These are phyloP conservation scores for Muscicapa striata DNA, from an alignment of 2,797 vertebrate species.

Conservation along the genomic window DNA sequence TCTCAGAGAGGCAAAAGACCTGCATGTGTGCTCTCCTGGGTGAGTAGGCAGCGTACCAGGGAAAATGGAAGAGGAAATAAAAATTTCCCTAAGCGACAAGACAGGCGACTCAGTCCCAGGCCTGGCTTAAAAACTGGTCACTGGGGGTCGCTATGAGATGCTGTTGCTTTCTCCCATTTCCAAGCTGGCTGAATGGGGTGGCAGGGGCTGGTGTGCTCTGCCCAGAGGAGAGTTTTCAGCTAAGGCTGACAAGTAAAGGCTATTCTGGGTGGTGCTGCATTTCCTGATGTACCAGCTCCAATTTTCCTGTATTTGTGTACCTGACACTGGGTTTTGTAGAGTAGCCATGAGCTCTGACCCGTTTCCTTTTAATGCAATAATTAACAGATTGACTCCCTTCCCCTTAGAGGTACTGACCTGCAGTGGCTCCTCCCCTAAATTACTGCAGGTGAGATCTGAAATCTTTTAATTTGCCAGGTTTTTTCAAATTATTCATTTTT, in stretches of 20 bases:
- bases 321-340: not conserved
- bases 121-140: not conserved
- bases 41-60: not conserved
- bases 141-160: not conserved
- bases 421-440: not conserved
- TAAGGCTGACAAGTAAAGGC: not conserved
- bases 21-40: not conserved
- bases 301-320: not conserved
- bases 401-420: not conserved
- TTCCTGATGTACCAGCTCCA: not conserved
- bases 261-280: not conserved
- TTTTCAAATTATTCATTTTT: not conserved
- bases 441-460: not conserved
- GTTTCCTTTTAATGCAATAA: not conserved
- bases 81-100: not conserved
- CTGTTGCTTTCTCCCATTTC: not conserved
- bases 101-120: not conserved
- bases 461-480: not conserved
- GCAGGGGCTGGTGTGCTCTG: not conserved
- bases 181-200: not conserved
- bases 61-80: not conserved
- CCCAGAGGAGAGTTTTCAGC: not conserved
- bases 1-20: not conserved
- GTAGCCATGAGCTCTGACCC: not conserved
- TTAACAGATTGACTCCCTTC: not conserved